Evolutionary conservation across 2,113 vertebrate genomes (phyloP), one percentile per base, ranked within the genome.

Genomic region (Gasterosteus nipponicus): DNA sequence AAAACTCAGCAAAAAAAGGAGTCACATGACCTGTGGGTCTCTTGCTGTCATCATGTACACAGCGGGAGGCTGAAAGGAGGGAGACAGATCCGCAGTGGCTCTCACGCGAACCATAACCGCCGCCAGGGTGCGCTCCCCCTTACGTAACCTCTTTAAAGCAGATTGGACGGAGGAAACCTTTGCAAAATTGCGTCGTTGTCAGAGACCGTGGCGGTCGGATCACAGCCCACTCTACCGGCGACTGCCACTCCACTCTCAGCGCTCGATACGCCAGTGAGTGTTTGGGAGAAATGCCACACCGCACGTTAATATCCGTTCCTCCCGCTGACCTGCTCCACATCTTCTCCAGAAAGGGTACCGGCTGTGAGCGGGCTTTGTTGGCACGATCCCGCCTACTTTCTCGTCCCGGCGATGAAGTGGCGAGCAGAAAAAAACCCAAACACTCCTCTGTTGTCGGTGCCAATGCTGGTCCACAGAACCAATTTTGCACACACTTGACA

Each of bases 401-500:
- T 65, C 14, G 68, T 77, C 73, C 59, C 71, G 12, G 29, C 74
- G 56, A 74, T 78, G 39, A 84, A 85, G 86, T 29, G 65, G 53
- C 78, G 4, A 78, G 77, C 77, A 44, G 71, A 87, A 80, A 87
- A 71, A 26, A 26, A 26, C 22, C 62, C 82, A 71, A 89, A 87
- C 63, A 22, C 65, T 62, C 47, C 71, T 85, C 68, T 80, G 78
- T 81, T 73, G 88, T 90, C 86, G 62, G 70, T 62, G 82, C 84
- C 66, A 82, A 87, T 84, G 71, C 78, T 80, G 62, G 82, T 85
- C 82, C 82, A 84, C 78, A 72, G 75, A 87, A 82, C 59, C 85
- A 83, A 86, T 87, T 89, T 75, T 70, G 72, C 80, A 82, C 80
- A 82, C 82, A 87, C 89, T 89, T 84, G 80, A 84, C 88, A 86